These are phyloP conservation scores for Chaenocephalus aceratus DNA, from an alignment of 2,113 vertebrate genomes.

Conservation along the genomic window DNA sequence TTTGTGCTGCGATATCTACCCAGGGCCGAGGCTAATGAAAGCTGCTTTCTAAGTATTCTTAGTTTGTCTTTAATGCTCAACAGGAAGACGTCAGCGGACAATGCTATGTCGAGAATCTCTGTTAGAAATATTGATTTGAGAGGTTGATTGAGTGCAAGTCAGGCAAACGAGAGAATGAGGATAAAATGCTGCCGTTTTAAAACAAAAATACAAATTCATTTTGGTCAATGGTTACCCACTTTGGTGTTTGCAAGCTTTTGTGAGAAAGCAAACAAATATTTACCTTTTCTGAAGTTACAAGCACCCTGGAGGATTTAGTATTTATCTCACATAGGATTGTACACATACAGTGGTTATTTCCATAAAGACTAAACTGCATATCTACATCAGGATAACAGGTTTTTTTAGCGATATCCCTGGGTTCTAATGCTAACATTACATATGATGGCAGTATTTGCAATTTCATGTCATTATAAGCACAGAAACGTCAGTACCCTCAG, in stretches of 20 bases:
- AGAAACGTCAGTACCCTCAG: no score
- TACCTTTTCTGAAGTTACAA: neutral
- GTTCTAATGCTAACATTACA: no score
- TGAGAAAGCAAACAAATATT: neutral
- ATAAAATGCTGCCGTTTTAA: neutral
- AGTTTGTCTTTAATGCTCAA: constrained; percentile 45
- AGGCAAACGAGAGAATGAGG: neutral
- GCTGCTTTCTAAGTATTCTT: constrained; percentile 12
- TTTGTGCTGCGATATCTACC: constrained; percentile 40
- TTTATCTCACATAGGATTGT: no score
- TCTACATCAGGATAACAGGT: no score
- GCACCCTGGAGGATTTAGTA: neutral
- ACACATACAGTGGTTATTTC: no score
- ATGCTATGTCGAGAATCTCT: constrained; percentile 6
- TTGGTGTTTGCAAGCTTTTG: neutral
- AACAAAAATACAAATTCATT: neutral
- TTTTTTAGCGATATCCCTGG: no score
- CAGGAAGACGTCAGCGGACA: constrained; percentile 34
- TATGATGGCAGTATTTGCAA: no score
- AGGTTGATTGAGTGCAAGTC: constrained; percentile 2
- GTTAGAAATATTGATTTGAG: constrained; percentile 17
- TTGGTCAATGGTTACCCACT: neutral
- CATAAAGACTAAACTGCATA: no score
- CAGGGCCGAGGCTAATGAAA: constrained; percentile 34
- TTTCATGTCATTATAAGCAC: no score